Percentiles rank a stretch among this genome's conserved stretches.
Conservation (phyloP, 2,113 vertebrate species). For the Marmota flaviventris region DNA sequence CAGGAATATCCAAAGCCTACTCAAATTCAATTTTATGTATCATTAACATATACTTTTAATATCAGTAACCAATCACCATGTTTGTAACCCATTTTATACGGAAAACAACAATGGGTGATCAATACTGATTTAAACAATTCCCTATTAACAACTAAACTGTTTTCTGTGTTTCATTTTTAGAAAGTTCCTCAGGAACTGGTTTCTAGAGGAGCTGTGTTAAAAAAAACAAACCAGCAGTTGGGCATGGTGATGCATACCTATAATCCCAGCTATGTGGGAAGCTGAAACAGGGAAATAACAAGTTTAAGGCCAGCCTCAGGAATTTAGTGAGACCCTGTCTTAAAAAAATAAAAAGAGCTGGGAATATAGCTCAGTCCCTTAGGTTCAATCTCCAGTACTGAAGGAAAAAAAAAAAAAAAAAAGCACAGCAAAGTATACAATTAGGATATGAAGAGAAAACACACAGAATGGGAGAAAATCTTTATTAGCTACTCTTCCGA, state of each 20-base stretch:
- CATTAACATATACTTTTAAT: background rate
- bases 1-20: background rate
- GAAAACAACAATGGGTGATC: background rate
- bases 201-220: background rate
- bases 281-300: background rate
- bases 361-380: too few species aligned
- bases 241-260: background rate
- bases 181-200: background rate
- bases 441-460: too few species aligned
- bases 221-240: background rate
- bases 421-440: background rate
- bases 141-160: background rate
- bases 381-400: too few species aligned
- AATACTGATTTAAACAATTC: background rate
- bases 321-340: too few species aligned
- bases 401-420: background rate
- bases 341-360: too few species aligned
- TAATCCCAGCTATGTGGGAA: background rate
- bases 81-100: background rate
- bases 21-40: slow-evolving; percentile 1
- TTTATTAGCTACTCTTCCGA: too few species aligned
- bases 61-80: background rate
- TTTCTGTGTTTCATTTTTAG: background rate
- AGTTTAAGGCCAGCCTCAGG: background rate
- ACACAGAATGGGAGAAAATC: too few species aligned